These are phyloP conservation scores for Latrodectus geometricus DNA, from an alignment of 1,140 invertebrate species.

Conservation along the genomic window DNA sequence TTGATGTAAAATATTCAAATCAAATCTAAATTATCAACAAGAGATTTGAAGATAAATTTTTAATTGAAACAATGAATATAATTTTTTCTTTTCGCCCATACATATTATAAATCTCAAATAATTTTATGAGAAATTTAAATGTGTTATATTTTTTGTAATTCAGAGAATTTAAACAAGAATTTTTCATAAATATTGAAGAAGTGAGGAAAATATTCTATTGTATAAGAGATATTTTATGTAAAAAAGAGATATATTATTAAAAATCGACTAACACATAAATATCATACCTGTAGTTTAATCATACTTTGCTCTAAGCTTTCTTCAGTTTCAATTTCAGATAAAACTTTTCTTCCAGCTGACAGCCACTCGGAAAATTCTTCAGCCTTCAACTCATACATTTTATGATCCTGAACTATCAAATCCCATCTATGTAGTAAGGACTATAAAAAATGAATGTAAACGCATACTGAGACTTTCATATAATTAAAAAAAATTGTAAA, in stretches of 20 bases:
- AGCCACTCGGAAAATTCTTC: slow-evolving; percentile 56
- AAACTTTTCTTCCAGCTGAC: slow-evolving; percentile 27
- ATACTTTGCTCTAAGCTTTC: slow-evolving; percentile 56
- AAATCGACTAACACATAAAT: too few relatives aligned
- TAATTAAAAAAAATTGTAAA: background rate
- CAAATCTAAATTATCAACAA: too few relatives aligned
- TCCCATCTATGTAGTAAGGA: slow-evolving; percentile 52
- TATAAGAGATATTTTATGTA: background rate
- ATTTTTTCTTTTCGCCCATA: too few relatives aligned
- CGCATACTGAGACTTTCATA: background rate
- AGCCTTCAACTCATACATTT: slow-evolving; percentile 26
- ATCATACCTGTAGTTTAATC: slow-evolving; percentile 48
- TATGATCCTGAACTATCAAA: slow-evolving; percentile 47
- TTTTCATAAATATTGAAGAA: background rate
- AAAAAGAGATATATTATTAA: background rate
- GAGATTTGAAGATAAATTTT: too few relatives aligned
- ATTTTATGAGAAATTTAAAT: too few relatives aligned
- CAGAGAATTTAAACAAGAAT: too few relatives aligned
- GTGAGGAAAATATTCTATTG: too few relatives aligned
- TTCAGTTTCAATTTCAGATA: slow-evolving; percentile 44
- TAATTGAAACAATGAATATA: too few relatives aligned
- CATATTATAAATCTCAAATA: too few relatives aligned
- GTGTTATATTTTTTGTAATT: too few relatives aligned
- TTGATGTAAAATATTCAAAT: too few relatives aligned
- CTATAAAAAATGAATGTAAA: slow-evolving; percentile 4